Evolutionary conservation across 2,888 invertebrate genomes (phyloP).

Genomic region (Idaea aversata): DNA sequence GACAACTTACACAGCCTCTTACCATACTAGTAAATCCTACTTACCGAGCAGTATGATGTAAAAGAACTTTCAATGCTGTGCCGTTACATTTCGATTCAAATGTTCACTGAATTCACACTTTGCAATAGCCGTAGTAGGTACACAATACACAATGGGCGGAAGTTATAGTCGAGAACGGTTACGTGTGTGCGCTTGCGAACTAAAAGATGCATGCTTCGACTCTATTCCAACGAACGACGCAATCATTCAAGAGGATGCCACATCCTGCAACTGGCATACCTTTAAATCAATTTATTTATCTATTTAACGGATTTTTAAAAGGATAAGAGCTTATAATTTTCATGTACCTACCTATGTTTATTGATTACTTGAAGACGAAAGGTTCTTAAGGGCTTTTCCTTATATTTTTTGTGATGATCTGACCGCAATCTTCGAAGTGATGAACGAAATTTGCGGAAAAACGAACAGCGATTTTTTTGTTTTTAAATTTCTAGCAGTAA

Average conservation of each 20-base stretch:
- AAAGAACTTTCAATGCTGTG: not conserved
- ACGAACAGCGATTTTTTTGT: no score
- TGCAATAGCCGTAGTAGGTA: slow-evolving; percentile 8
- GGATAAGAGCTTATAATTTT: not conserved
- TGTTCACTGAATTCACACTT: slow-evolving; percentile 11
- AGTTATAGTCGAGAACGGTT: slow-evolving; percentile 25
- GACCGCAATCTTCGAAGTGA: no score
- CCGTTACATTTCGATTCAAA: not conserved
- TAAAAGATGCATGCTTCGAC: slow-evolving; percentile 32
- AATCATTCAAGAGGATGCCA: slow-evolving; percentile 30
- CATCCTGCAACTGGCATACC: slow-evolving; percentile 1
- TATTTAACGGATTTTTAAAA: not conserved
- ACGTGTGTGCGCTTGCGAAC: slow-evolving; percentile 18
- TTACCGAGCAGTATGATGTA: no score
- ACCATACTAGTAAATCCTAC: no score
- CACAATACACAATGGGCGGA: slow-evolving; percentile 25
- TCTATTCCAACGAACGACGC: slow-evolving; percentile 26
- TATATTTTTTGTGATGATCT: no score
- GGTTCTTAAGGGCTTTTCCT: no score
- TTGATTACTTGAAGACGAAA: no score
- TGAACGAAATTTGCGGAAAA: no score
- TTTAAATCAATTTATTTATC: not conserved
- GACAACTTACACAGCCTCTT: no score
- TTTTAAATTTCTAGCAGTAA: no score
- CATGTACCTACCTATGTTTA: no score